These are phyloP conservation scores for Cyanoderma ruficeps DNA, from an alignment of 2,113 vertebrate genomes.

Conservation along the genomic window DNA sequence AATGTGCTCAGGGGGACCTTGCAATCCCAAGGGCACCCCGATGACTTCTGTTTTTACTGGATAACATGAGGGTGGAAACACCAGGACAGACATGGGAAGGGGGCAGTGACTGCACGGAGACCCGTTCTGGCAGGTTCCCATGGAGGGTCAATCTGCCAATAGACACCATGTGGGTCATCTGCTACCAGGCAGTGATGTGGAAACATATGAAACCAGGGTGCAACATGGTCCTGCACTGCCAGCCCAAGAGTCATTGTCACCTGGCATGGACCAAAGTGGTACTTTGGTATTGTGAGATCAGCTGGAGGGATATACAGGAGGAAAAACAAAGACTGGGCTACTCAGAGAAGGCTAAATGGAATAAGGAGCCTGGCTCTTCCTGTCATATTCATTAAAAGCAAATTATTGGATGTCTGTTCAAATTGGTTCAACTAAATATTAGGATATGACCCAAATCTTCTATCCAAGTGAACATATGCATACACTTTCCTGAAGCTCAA, in stretches of 20 bases:
- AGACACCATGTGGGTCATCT: rapidly evolving
- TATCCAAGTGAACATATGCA: constrained; percentile 39
- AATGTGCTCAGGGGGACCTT: rapidly evolving
- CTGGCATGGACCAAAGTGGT: background rate
- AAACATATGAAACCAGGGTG: background rate
- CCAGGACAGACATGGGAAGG: background rate
- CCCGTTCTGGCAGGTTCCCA: background rate
- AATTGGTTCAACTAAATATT: constrained; percentile 17
- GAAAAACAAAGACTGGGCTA: background rate
- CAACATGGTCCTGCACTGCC: background rate
- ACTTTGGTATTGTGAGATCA: background rate
- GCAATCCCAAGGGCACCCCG: background rate
- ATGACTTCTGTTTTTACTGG: background rate
- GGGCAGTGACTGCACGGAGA: background rate
- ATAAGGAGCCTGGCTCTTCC: background rate
- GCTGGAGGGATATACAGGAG: background rate
- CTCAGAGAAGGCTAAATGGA: background rate
- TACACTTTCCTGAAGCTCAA: background rate
- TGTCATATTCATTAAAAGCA: background rate
- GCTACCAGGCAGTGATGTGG: background rate
- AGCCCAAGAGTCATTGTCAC: background rate
- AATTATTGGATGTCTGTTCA: constrained; percentile 5
- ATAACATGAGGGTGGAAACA: background rate
- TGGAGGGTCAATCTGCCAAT: background rate
- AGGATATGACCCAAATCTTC: constrained; percentile 15